Base-by-base conservation (phyloP, 1,140 invertebrate genomes). In the Drosophila funebris region DNA sequence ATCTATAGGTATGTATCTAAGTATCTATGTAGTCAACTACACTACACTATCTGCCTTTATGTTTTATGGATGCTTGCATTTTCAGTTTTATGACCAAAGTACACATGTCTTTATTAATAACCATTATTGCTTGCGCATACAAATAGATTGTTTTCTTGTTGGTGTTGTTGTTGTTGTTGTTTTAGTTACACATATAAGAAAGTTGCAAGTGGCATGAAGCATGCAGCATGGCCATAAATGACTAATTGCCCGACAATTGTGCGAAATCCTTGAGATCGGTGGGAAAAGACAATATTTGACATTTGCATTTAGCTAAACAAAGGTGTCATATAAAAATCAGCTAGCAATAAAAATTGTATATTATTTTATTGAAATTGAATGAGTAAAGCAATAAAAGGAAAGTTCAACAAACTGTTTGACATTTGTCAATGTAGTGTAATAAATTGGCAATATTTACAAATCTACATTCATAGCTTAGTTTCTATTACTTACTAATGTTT, bases 41-140 rank as follows among this genome's bases (percentile, higher is more conserved):
- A 13, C 18, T 39, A 29, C 20, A 48, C 60, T 63, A 63, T 63
- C 46, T 57, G n/a, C 7, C 54, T 54, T 54, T 9, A 14, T 48
- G 54, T 64, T 67, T 69, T 69, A 76, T 73, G 72, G 67, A 73
- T 82, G 75, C 79, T 76, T 87, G 83, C 71, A 78, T 82, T 87
- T 76, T 52, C 50, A 87, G 68, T 74, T 85, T 85, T 87, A 85
- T 66, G 78, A 58, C 46, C 37, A 57, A 4, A 64, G 69, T 87
- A 85, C 81, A 85, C 81, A 87, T 85, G 81, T 85, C 78, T 75
- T 87, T 78, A 87, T 85, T 85, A 87, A 87, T 72, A 85, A 75
- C 74, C 73, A 72, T 87, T 87, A 87, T 87, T 83, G 79, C 53
- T 75, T 68, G 56, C 16, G 61, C 54, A 67, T 24, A 68, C 63